Percentiles rank a stretch among this genome's conserved stretches.
phyloP scores from a whole-genome alignment of 2,888 invertebrate species.

The Uropetala carovei region DNA sequence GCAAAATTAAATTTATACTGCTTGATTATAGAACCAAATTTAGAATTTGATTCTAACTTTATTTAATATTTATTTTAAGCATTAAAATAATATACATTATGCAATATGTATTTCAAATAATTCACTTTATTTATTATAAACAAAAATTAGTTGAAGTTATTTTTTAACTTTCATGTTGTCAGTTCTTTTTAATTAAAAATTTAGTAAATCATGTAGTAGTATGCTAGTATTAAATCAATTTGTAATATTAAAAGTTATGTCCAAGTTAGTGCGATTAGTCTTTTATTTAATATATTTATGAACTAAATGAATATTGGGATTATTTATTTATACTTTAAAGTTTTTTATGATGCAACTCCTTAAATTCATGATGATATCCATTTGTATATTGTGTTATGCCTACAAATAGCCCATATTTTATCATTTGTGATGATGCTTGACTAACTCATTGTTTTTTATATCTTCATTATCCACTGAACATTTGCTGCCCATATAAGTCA shows the following conservation, averaged over 20 bases:
- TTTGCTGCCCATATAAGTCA: slow-evolving; percentile 57
- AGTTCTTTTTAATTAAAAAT: neutral
- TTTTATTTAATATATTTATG: no score
- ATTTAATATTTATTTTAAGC: no score
- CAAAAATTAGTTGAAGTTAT: no score
- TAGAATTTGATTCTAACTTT: no score
- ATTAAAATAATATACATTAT: no score
- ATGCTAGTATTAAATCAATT: neutral
- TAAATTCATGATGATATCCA: neutral
- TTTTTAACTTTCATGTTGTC: no score
- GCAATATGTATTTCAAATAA: no score
- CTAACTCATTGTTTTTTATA: slow-evolving; percentile 13
- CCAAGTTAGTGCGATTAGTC: neutral
- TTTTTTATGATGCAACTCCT: neutral
- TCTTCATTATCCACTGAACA: neutral
- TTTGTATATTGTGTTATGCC: neutral
- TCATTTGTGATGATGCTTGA: neutral
- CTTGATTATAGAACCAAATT: no score
- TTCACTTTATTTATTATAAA: no score
- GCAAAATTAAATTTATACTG: no score
- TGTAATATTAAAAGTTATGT: no score
- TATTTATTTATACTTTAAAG: neutral
- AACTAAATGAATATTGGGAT: neutral
- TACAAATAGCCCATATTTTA: neutral
- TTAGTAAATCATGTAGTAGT: neutral